A percentile compares a stretch with the other conserved stretches of the same genome.
These are phyloP conservation scores for Cephus nigrinus DNA, from an alignment of 2,888 invertebrate species.

Conservation along the genomic window DNA sequence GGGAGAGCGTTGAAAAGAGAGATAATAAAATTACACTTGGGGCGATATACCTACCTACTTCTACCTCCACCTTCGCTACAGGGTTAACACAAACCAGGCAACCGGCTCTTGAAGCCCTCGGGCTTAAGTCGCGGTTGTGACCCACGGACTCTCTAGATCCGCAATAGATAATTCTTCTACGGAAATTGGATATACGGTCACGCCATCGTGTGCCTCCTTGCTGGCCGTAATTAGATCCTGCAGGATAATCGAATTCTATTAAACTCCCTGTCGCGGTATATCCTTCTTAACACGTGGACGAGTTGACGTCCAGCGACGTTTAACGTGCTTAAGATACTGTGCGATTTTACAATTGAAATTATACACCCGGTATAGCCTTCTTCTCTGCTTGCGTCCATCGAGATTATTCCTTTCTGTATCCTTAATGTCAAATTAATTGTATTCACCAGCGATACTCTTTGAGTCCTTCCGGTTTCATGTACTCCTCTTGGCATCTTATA, in stretches of 20 bases:
- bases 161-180: slow-evolving; percentile 53
- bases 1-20: slow-evolving; percentile 23
- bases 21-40: slow-evolving; percentile 51
- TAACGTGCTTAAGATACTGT: too few species aligned
- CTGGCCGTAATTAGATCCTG: slow-evolving; percentile 43
- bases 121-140: slow-evolving; percentile 51
- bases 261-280: slow-evolving; percentile 29
- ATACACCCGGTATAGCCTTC: too few species aligned
- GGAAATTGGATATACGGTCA: slow-evolving; percentile 57
- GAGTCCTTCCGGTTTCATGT: too few species aligned
- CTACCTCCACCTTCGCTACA: neutral
- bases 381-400: too few species aligned
- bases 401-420: too few species aligned
- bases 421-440: too few species aligned
- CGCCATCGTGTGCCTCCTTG: slow-evolving; percentile 32
- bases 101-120: neutral
- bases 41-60: slow-evolving; percentile 31
- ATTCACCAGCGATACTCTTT: too few species aligned
- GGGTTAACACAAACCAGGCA: neutral
- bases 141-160: slow-evolving; percentile 25
- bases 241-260: slow-evolving; percentile 51
- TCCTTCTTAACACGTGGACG: too few species aligned
- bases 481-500: too few species aligned
- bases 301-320: too few species aligned
- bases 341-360: too few species aligned